Base-by-base conservation (phyloP, 1,140 invertebrate species). In the Pseudachorutes palmiensis region DNA sequence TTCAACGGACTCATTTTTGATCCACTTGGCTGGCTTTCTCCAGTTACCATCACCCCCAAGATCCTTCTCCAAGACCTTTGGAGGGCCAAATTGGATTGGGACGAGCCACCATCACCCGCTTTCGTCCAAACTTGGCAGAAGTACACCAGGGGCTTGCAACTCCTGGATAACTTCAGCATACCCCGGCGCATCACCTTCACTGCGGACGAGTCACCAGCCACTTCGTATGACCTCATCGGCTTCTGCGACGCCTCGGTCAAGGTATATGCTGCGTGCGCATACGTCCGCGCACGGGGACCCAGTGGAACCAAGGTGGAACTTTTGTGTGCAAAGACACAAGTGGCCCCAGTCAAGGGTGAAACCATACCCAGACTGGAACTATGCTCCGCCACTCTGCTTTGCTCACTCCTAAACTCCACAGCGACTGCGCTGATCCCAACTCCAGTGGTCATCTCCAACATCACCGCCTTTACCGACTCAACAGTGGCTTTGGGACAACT, bases 21-120 rank as follows among this genome's bases (percentile, higher is more conserved):
- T 45, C 9, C 36, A 12, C 36, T 45, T 19, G 9, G 19, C 9
- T 45, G 9, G 36, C 36, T 45, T 45, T 45, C 36, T 45, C 36
- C 36, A 9, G 36, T 45, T 19, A 45, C 36, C 36, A 45, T 45
- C 36, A 45, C 36, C 9, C 9, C 36, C 36, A 45, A 79, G 61
- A 71, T 75, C 2, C 64, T 78, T 14, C 66, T 79, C 28, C 77
- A 79, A 70, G 16, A 69, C n/a, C 41, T 79, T 5, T 78, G 76
- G 77, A 49, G 65, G 61, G 1, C 64, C 16, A 75, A 76, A 41
- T 16, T 78, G 1, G 65, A 51, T 1, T 79, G 77, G 77, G 78
- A 80, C 67, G 75, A 79, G 33, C 62, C 72, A 19, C 5, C 79
- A 0, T 74, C 76, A 0, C 9, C 28, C 0, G 12, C 41, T 2